Conservation (phyloP, 2,888 invertebrate genomes). For the Julus scandinavius region DNA sequence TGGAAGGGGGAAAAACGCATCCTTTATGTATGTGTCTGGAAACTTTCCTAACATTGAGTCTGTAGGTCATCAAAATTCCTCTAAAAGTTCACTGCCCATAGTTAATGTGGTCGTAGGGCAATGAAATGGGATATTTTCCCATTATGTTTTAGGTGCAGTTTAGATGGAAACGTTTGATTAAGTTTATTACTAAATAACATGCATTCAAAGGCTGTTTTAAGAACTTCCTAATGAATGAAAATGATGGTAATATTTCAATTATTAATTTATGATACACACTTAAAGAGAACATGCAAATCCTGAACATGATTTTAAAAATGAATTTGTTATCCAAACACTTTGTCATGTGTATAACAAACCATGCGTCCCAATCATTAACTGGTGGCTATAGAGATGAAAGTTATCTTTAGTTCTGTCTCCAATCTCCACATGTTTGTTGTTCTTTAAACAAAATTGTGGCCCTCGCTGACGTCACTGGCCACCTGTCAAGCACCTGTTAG, state of each 20-base stretch:
- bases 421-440: no score
- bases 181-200: neutral
- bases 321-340: no score
- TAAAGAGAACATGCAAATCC: neutral
- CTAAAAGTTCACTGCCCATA: neutral
- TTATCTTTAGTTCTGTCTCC: no score
- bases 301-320: neutral
- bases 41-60: conserved; percentile 9
- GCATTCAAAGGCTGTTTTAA: neutral
- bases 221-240: neutral
- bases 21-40: neutral
- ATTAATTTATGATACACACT: no score
- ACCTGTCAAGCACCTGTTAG: no score
- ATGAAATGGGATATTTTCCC: neutral
- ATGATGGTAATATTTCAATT: neutral
- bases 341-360: no score
- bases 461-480: no score
- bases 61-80: neutral
- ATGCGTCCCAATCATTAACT: no score
- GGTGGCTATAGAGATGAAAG: no score
- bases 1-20: neutral
- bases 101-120: neutral
- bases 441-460: no score
- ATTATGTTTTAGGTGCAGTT: neutral
- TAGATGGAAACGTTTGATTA: neutral